phyloP scores from a whole-genome alignment of 37 sponge, comb jelly and placozoan species.

The Hormiphora californensis region DNA sequence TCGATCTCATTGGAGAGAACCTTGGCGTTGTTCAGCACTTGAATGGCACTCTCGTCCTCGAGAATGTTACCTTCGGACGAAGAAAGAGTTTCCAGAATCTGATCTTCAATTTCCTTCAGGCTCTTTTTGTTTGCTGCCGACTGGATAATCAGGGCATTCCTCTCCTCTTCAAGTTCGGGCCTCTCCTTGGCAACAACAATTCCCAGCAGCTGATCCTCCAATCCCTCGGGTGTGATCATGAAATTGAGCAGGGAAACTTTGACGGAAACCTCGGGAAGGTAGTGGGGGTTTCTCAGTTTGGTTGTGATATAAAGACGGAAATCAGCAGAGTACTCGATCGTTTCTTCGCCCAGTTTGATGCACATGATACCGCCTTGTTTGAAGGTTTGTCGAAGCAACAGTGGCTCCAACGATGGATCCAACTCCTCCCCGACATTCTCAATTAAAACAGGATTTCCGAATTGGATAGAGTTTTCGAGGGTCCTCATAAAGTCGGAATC shows the following conservation, averaged over 20 bases:
- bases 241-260: constrained; percentile 97
- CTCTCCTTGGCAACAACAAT: constrained; percentile 98
- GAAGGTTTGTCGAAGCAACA: constrained; percentile 96
- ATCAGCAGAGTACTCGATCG: constrained; percentile 90
- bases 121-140: constrained; percentile 96
- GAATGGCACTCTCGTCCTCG: constrained; percentile 96
- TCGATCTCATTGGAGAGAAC: constrained; percentile 57
- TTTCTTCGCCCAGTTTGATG: constrained; percentile 93
- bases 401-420: constrained; percentile 94
- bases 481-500: constrained; percentile 92
- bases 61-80: constrained; percentile 96
- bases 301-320: constrained; percentile 96
- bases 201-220: constrained; percentile 96
- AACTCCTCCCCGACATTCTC: constrained; percentile 99
- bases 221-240: constrained; percentile 98
- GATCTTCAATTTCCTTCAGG: constrained; percentile 97
- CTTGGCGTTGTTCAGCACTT: constrained; percentile 91
- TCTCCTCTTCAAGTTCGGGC: constrained; percentile 97
- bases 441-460: constrained; percentile 90
- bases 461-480: constrained; percentile 98
- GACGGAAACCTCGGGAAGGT: constrained; percentile 92
- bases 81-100: constrained; percentile 96
- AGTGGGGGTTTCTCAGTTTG: constrained; percentile 97
- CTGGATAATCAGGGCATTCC: constrained; percentile 90
- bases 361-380: constrained; percentile 96